Evolutionary conservation across 37 sponge, comb jelly and placozoan genomes (phyloP).

Genomic region (Cliona cf. orientalis): DNA sequence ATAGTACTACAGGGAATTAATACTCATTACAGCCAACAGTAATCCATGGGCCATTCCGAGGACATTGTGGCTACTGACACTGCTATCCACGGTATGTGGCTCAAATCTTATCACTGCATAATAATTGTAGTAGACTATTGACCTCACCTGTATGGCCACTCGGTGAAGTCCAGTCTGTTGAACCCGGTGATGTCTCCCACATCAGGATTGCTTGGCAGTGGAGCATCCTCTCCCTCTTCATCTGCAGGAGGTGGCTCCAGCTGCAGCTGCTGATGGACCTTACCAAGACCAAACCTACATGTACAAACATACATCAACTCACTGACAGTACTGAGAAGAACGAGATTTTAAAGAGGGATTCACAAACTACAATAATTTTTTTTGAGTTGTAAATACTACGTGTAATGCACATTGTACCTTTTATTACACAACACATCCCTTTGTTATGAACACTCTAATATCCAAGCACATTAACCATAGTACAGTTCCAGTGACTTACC

Average conservation of each 20-base stretch:
- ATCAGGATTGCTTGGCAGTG: background rate
- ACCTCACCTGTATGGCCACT: constrained; percentile 25
- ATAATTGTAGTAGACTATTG: background rate
- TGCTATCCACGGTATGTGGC: too few relatives aligned
- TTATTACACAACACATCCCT: background rate
- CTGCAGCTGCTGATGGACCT: constrained; percentile 24
- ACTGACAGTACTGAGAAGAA: too few relatives aligned
- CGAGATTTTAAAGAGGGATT: background rate
- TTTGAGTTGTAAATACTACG: background rate
- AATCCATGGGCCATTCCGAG: too few relatives aligned
- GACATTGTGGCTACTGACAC: too few relatives aligned
- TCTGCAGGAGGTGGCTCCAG: background rate
- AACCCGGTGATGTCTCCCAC: background rate
- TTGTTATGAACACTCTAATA: background rate
- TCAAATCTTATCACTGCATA: background rate
- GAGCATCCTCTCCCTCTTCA: background rate
- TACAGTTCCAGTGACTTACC: constrained; percentile 63
- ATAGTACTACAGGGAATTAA: too few relatives aligned
- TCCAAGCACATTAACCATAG: background rate
- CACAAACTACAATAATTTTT: background rate
- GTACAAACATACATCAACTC: too few relatives aligned
- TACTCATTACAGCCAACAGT: too few relatives aligned
- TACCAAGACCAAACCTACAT: constrained; percentile 44
- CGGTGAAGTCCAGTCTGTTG: constrained; percentile 11
- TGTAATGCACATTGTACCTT: background rate